Conservation (phyloP, 2,797 vertebrate species). For the Mionectes olivaceus region DNA sequence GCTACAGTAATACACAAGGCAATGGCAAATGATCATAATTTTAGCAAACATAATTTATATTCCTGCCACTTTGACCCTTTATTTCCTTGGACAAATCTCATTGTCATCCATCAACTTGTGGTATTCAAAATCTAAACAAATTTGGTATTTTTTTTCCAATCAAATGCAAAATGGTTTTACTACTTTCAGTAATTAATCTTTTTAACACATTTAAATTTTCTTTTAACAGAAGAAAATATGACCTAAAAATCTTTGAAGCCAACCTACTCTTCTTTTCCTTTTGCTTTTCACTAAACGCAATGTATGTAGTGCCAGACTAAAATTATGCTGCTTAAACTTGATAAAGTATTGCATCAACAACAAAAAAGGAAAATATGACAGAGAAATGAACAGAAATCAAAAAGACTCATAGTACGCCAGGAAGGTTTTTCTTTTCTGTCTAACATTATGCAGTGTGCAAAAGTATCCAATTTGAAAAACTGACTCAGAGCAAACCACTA, state of each 20-base stretch:
- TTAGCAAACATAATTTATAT: neutral
- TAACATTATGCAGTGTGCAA: neutral
- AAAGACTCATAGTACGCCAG: neutral
- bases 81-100: slow-evolving; percentile 45
- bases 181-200: slow-evolving; percentile 38
- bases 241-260: neutral
- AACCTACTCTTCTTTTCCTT: neutral
- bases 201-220: slow-evolving; percentile 12
- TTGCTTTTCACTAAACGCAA: neutral
- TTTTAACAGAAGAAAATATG: slow-evolving; percentile 30
- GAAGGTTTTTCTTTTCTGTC: slow-evolving; percentile 19
- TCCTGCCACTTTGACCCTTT: slow-evolving; percentile 1
- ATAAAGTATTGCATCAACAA: slow-evolving; percentile 16
- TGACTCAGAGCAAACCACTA: neutral
- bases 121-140: slow-evolving; percentile 56
- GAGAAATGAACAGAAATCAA: neutral
- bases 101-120: slow-evolving; percentile 27
- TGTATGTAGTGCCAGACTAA: slow-evolving; percentile 15
- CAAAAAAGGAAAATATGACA: neutral
- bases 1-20: neutral
- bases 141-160: slow-evolving; percentile 17
- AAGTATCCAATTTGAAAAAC: slow-evolving; percentile 1
- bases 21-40: neutral
- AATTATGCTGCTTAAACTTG: slow-evolving; percentile 39
- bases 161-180: slow-evolving; percentile 46